Percentiles rank a stretch among this genome's conserved stretches.
These are phyloP conservation scores for Parascotia fuliginaria DNA, from an alignment of 2,888 invertebrate genomes.

Conservation along the genomic window DNA sequence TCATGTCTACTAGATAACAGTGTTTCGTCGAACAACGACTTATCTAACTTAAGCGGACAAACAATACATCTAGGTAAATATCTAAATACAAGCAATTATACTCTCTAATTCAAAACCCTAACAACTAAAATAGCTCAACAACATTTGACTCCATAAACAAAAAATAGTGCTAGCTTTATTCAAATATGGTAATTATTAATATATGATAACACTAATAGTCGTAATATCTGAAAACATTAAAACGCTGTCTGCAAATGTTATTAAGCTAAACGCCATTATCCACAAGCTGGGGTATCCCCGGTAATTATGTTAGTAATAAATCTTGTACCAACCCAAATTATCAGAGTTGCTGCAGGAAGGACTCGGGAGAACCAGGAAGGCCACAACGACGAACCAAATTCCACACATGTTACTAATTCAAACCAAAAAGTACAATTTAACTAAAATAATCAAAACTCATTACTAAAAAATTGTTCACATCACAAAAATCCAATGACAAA, in stretches of 20 bases:
- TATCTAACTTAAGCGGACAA: constrained; percentile 6
- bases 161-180: too few relatives aligned
- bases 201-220: constrained; percentile 19
- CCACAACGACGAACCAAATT: constrained; percentile 57
- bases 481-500: constrained; percentile 29
- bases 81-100: constrained; percentile 13
- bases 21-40: constrained; percentile 11
- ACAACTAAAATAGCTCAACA: constrained; percentile 6
- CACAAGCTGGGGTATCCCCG: constrained; percentile 48
- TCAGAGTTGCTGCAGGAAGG: constrained; percentile 77
- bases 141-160: too few relatives aligned
- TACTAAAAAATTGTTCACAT: constrained; percentile 14
- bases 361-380: constrained; percentile 65
- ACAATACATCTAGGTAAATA: background rate
- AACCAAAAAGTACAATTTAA: constrained; percentile 28
- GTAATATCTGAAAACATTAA: constrained; percentile 48
- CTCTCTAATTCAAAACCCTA: constrained; percentile 5
- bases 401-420: constrained; percentile 54
- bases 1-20: constrained; percentile 18
- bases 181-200: constrained; percentile 19
- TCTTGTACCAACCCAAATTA: constrained; percentile 75
- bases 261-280: constrained; percentile 62
- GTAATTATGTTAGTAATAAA: constrained; percentile 68
- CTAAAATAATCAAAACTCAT: constrained; percentile 19
- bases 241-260: constrained; percentile 50